These are phyloP conservation scores for Xyrauchen texanus DNA, from an alignment of 2,113 vertebrate genomes.

Conservation along the genomic window DNA sequence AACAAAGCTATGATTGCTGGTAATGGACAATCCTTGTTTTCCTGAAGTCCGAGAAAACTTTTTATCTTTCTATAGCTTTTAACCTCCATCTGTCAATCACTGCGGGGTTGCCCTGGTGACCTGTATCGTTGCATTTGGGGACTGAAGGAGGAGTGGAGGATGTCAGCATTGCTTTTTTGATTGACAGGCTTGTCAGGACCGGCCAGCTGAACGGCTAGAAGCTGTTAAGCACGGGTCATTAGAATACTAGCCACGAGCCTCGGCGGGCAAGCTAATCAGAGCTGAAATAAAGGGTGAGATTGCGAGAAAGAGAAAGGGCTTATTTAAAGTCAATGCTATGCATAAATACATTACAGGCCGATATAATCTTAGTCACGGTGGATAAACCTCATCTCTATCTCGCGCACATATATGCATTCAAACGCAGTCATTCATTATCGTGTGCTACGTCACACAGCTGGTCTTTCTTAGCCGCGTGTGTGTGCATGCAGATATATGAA, in stretches of 20 bases:
- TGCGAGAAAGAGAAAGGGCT: constrained; percentile 46
- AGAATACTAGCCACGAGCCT: constrained; percentile 47
- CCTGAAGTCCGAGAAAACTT: neutral
- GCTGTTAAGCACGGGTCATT: constrained; percentile 49
- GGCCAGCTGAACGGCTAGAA: constrained; percentile 30
- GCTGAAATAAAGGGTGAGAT: constrained; percentile 48
- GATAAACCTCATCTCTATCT: constrained; percentile 66
- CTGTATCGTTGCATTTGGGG: neutral
- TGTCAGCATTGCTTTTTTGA: constrained; percentile 34
- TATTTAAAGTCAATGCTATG: constrained; percentile 77
- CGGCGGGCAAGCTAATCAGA: constrained; percentile 46
- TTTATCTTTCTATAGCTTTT: neutral
- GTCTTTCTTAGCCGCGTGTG: constrained; percentile 23
- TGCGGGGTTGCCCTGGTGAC: constrained; percentile 19
- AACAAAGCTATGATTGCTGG: neutral
- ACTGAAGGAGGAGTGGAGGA: neutral
- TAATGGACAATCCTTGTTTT: neutral
- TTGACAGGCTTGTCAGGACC: constrained; percentile 41
- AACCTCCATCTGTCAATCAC: constrained; percentile 24
- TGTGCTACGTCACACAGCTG: constrained; percentile 26
- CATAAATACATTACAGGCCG: constrained; percentile 76
- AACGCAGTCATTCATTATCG: constrained; percentile 10
- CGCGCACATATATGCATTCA: constrained; percentile 48
- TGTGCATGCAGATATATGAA: constrained; percentile 28
- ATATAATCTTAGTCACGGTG: constrained; percentile 71